phyloP scores from a whole-genome alignment of 2,888 invertebrate species.

The Tyria jacobaeae region DNA sequence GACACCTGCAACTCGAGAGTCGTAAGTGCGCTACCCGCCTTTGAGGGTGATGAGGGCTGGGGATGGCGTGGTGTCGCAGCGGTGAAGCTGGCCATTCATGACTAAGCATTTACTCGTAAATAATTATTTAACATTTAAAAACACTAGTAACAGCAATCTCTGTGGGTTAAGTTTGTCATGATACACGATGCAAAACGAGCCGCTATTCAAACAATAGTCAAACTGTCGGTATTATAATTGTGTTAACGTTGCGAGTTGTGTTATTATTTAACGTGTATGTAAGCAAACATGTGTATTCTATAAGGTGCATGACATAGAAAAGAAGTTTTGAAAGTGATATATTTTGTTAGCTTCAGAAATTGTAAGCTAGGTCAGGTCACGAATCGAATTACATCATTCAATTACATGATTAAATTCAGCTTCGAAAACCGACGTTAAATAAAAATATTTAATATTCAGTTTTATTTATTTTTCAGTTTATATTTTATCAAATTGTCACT shows the following conservation, averaged over 20 bases:
- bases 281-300: neutral
- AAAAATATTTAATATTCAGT: neutral
- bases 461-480: neutral
- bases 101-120: neutral
- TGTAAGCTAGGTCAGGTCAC: neutral
- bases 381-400: neutral
- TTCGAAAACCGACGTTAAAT: neutral
- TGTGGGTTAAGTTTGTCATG: conserved; percentile 1
- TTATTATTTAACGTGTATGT: conserved; percentile 9
- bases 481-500: neutral
- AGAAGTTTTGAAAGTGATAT: neutral
- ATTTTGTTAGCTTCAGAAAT: neutral
- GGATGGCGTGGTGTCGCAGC: too few species aligned
- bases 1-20: too few species aligned
- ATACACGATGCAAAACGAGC: conserved; percentile 3
- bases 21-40: too few species aligned
- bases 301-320: neutral
- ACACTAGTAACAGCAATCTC: neutral
- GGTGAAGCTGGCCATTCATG: too few species aligned
- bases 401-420: neutral
- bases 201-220: conserved; percentile 10
- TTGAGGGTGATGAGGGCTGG: too few species aligned
- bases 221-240: conserved; percentile 12
- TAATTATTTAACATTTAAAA: neutral
- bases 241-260: conserved; percentile 18